phyloP scores from a whole-genome alignment of 1,140 invertebrate genomes.

The Drosophila bifasciata region DNA sequence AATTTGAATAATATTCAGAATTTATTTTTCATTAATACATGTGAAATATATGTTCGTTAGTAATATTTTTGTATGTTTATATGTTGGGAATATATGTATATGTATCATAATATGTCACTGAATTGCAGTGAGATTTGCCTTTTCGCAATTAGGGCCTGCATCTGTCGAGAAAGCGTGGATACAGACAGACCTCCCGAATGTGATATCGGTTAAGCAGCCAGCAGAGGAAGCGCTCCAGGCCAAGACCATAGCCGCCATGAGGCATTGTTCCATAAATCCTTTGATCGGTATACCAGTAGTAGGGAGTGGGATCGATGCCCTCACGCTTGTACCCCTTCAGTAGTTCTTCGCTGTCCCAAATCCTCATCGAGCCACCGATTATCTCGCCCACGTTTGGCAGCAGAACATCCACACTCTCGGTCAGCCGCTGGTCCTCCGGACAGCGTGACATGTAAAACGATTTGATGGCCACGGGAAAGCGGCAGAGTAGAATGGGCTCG shows the following conservation, averaged over 20 bases:
- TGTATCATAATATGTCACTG: background rate
- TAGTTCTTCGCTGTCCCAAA: constrained; percentile 94
- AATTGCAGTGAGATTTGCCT: constrained; percentile 10
- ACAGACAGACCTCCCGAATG: constrained; percentile 98
- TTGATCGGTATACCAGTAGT: constrained; percentile 99
- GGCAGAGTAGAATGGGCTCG: constrained; percentile 96
- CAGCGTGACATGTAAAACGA: constrained; percentile 99
- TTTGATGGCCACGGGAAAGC: constrained; percentile 97
- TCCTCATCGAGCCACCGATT: constrained; percentile 99
- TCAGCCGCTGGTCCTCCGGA: constrained; percentile 92
- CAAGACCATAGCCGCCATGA: constrained; percentile 99
- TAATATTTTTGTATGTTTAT: too few species aligned
- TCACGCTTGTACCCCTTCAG: constrained; percentile 94
- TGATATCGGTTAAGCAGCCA: constrained; percentile 98
- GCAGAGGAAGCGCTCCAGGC: constrained; percentile 97
- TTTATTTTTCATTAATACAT: too few species aligned
- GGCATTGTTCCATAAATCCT: constrained; percentile 97
- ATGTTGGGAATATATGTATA: too few species aligned
- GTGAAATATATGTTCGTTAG: too few species aligned
- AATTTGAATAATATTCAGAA: too few species aligned
- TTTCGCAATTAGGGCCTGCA: constrained; percentile 92
- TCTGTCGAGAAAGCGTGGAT: constrained; percentile 96
- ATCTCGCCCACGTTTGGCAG: constrained; percentile 99
- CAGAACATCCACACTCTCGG: constrained; percentile 98
- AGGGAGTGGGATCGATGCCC: constrained; percentile 95